Conservation (phyloP, 64 coral and sea anemone species). For the Stichodactyla helianthus region DNA sequence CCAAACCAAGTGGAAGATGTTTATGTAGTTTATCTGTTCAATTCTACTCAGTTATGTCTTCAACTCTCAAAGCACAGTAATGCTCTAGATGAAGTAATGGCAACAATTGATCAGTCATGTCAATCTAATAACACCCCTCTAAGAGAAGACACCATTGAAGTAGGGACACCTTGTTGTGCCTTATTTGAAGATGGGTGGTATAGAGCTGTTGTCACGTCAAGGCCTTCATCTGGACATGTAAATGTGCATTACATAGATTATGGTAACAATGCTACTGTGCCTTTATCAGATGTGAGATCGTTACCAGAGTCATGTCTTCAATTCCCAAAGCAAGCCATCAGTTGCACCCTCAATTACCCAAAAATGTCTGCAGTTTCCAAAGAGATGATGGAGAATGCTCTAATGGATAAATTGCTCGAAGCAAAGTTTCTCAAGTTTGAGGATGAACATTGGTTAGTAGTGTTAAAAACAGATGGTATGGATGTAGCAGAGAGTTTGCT, state of each 20-base stretch:
- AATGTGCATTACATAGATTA: constrained; percentile 72
- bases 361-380: constrained; percentile 5
- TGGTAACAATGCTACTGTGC: constrained; percentile 38
- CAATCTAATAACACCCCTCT: background rate
- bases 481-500: constrained; percentile 10
- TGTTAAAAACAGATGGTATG: constrained; percentile 17
- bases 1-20: constrained; percentile 18
- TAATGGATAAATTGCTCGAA: constrained; percentile 38
- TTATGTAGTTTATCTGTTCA: background rate
- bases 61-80: background rate
- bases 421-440: constrained; percentile 40
- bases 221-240: constrained; percentile 34
- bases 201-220: constrained; percentile 37
- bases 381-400: constrained; percentile 26
- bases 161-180: background rate
- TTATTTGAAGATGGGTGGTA: constrained; percentile 70
- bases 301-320: constrained; percentile 2
- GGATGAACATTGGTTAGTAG: constrained; percentile 35
- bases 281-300: background rate
- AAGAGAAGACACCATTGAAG: background rate
- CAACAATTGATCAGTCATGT: background rate
- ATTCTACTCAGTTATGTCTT: background rate
- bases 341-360: constrained; percentile 28
- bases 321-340: constrained; percentile 50
- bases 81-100: background rate